Evolutionary conservation across 2,797 vertebrate genomes (phyloP).

Genomic region (Microctenopoma lineatum): DNA sequence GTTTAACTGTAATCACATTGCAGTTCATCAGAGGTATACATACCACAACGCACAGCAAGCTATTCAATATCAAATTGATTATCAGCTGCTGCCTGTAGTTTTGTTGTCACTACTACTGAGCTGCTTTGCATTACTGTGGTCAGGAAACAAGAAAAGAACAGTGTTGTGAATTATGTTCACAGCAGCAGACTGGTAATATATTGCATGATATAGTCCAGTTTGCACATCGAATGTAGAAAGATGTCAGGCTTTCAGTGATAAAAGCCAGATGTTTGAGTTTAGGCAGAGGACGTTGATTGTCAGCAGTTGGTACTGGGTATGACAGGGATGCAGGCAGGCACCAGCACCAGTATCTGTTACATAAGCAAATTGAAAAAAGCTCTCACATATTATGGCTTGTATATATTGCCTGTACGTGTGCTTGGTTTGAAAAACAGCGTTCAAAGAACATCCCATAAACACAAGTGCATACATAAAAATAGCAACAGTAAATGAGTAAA

Average conservation of each 20-base stretch:
- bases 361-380: slow-evolving; percentile 46
- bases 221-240: slow-evolving; percentile 64
- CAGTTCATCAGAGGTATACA: background rate
- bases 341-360: slow-evolving; percentile 36
- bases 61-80: background rate
- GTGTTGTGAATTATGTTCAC: slow-evolving; percentile 36
- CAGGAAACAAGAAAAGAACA: background rate
- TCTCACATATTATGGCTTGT: slow-evolving; percentile 25
- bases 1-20: background rate
- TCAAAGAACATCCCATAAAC: slow-evolving; percentile 38
- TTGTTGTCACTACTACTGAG: background rate
- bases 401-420: slow-evolving; percentile 35
- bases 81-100: background rate
- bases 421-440: slow-evolving; percentile 7
- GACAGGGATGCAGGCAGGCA: slow-evolving; percentile 54
- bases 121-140: background rate
- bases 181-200: slow-evolving; percentile 36
- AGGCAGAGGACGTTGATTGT: slow-evolving; percentile 65
- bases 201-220: slow-evolving; percentile 66
- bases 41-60: background rate
- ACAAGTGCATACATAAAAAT: slow-evolving; percentile 49
- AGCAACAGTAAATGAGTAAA: slow-evolving; percentile 28
- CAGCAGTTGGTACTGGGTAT: slow-evolving; percentile 57
- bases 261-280: slow-evolving; percentile 74
- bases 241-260: slow-evolving; percentile 62